Base-by-base conservation (phyloP, 2,797 vertebrate species). In the Epinephelus coioides region DNA sequence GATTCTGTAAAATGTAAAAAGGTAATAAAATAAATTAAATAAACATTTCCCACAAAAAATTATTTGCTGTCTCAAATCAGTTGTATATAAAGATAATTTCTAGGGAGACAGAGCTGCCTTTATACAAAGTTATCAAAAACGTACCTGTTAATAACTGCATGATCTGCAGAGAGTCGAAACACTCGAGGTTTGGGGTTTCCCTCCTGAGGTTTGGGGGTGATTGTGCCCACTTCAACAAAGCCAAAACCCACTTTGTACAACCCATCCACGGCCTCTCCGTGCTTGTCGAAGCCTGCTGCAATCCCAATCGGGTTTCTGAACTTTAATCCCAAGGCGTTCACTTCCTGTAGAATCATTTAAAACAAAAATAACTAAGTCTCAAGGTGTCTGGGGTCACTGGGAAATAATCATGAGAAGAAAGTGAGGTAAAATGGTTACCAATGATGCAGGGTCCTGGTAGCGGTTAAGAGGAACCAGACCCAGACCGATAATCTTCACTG, bases 251-350 rank as follows among this genome's bases (percentile, higher is more conserved):
- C 85, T 84, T 95, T 95, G 82, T 95, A 98, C 43, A 99, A 96
- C 18, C 97, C 98, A 0, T 99, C 97, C 78, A 99, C 94, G 0
- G 97, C 98, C 83, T 99, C 97, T 0, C 95, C 97, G 0, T 99
- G 93, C 86, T 99, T 99, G 91, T 99, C 98, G 12, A 99, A 99
- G n/a, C 98, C 98, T 0, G 98, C 98, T 0, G 98, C 98, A 44
- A 99, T 94, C 5, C 98, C 98, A 67, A 99, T 62, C 0, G 98
- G 98, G 87, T 99, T 99, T 91, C 92, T 88, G 91, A 99, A 99
- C 40, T 89, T 96, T 44, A 89, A 93, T 38, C 98, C 97, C 2
- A 99, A 83, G 21, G 97, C 93, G 1, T 84, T 95, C 50, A 97
- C 94, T 92, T 97, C 97, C 98, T 99, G 88, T 44, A 3, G 18